These are phyloP conservation scores for Scrobipalpa atriplicella DNA, from an alignment of 2,888 invertebrate genomes.

Conservation along the genomic window DNA sequence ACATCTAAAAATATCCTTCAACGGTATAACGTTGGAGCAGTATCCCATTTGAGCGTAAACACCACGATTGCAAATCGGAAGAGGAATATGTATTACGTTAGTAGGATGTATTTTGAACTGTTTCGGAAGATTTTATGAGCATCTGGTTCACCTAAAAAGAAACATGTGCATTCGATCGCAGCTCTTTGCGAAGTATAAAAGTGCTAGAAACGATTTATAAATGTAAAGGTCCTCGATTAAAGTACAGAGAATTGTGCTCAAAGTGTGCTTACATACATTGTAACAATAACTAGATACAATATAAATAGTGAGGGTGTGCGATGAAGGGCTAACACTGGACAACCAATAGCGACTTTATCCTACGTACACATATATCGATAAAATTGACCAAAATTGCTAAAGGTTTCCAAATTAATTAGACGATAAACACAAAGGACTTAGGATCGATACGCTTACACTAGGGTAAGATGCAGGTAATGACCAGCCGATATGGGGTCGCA, in stretches of 20 bases:
- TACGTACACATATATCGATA: slow-evolving; percentile 66
- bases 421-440: slow-evolving; percentile 40
- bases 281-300: slow-evolving; percentile 59
- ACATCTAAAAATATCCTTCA: slow-evolving; percentile 78
- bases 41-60: slow-evolving; percentile 64
- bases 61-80: slow-evolving; percentile 52
- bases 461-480: slow-evolving; percentile 41
- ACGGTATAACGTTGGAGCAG: slow-evolving; percentile 65
- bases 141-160: slow-evolving; percentile 50
- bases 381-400: slow-evolving; percentile 77
- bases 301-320: slow-evolving; percentile 53
- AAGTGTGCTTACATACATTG: slow-evolving; percentile 59
- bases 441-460: slow-evolving; percentile 37
- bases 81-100: slow-evolving; percentile 49
- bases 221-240: slow-evolving; percentile 57
- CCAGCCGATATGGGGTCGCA: slow-evolving; percentile 39
- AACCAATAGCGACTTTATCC: slow-evolving; percentile 62
- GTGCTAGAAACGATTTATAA: slow-evolving; percentile 57
- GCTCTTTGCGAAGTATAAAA: slow-evolving; percentile 55
- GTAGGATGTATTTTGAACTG: slow-evolving; percentile 57
- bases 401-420: slow-evolving; percentile 51
- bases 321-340: slow-evolving; percentile 55
- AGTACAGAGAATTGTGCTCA: slow-evolving; percentile 67
- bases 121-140: slow-evolving; percentile 67
- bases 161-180: slow-evolving; percentile 52